Percentiles rank a stretch among this genome's conserved stretches.
These are phyloP conservation scores for Amorpha juglandis DNA, from an alignment of 2,888 invertebrate genomes.

Conservation along the genomic window DNA sequence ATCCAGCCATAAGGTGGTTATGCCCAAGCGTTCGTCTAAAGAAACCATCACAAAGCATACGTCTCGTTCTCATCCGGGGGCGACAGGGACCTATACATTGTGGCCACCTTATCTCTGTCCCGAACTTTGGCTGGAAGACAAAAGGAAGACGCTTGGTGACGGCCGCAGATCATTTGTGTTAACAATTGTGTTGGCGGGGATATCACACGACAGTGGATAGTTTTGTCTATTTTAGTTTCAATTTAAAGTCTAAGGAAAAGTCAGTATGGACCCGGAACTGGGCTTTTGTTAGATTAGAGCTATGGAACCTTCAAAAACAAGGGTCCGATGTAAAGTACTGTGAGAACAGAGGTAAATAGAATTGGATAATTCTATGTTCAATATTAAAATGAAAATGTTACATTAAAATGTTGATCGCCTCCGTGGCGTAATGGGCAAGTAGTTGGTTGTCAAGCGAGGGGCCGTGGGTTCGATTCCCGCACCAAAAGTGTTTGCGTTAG, in stretches of 20 bases:
- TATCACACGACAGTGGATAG: neutral
- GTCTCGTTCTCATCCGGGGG: slow-evolving; percentile 7
- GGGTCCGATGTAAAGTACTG: too few relatives aligned
- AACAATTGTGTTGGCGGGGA: neutral
- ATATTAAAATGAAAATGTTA: too few relatives aligned
- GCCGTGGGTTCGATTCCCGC: too few relatives aligned
- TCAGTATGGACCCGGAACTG: neutral
- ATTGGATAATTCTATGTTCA: too few relatives aligned
- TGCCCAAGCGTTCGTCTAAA: neutral
- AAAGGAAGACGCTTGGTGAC: slow-evolving; percentile 57
- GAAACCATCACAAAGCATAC: slow-evolving; percentile 5
- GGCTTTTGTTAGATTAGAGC: neutral
- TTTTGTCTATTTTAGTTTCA: slow-evolving; percentile 11
- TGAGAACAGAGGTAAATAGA: too few relatives aligned
- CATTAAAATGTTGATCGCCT: too few relatives aligned
- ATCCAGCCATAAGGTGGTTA: neutral
- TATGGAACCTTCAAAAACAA: too few relatives aligned
- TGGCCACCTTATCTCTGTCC: slow-evolving; percentile 61
- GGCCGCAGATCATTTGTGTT: slow-evolving; percentile 37
- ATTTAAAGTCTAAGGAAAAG: neutral
- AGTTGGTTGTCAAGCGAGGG: too few relatives aligned
- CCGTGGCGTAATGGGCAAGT: too few relatives aligned
- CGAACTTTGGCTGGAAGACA: slow-evolving; percentile 71
- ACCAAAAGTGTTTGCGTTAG: too few relatives aligned
- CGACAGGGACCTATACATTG: slow-evolving; percentile 60